These are phyloP conservation scores for Leptura quadrifasciata DNA, from an alignment of 2,888 invertebrate genomes.

Conservation along the genomic window DNA sequence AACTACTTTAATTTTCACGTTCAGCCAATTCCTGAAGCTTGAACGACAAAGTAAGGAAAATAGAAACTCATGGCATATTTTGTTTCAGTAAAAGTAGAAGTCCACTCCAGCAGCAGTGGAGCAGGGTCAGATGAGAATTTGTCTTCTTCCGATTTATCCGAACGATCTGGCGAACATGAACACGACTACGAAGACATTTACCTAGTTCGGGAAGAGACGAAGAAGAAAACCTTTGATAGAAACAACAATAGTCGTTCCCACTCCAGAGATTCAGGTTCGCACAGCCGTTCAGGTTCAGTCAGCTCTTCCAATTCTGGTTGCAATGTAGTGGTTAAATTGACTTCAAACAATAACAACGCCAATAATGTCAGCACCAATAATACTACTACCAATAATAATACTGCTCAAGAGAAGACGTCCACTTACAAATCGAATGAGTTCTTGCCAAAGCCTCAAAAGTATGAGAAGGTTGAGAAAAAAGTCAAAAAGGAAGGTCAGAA, in stretches of 20 bases:
- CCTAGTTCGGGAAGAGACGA: conserved; percentile 79
- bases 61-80: neutral
- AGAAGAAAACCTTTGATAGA: conserved; percentile 51
- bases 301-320: conserved; percentile 72
- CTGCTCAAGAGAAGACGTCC: conserved; percentile 54
- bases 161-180: conserved; percentile 75
- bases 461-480: conserved; percentile 67
- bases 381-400: conserved; percentile 28
- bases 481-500: conserved; percentile 43
- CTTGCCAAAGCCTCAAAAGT: conserved; percentile 70
- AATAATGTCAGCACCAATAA: conserved; percentile 25
- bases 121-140: conserved; percentile 80
- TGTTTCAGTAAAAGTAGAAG: conserved; percentile 87
- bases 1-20: no score
- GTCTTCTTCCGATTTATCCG: conserved; percentile 77
- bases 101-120: conserved; percentile 84
- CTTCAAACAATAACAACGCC: conserved; percentile 47
- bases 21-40: no score
- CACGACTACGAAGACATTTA: conserved; percentile 91
- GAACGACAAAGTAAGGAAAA: neutral
- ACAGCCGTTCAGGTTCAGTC: conserved; percentile 80
- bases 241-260: conserved; percentile 58
- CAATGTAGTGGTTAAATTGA: conserved; percentile 71
- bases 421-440: conserved; percentile 68
- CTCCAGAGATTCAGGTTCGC: conserved; percentile 75